These are phyloP conservation scores for Rhizoglyphus robini DNA, from an alignment of 1,140 invertebrate species.

Conservation along the genomic window DNA sequence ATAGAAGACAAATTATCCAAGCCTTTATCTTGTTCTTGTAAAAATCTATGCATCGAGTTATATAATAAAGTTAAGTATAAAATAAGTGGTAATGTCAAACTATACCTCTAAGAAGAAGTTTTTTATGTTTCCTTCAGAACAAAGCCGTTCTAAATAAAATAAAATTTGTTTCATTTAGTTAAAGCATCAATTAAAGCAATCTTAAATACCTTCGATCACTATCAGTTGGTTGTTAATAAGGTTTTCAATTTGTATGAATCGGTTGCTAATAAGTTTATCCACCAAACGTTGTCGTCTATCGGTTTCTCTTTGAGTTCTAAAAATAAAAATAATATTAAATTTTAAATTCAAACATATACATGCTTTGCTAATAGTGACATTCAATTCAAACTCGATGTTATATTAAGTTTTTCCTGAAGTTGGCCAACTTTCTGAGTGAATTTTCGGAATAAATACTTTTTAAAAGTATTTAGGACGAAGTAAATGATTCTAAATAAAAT, in stretches of 20 bases:
- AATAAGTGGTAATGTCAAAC: too few species aligned
- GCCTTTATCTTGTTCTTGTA: constrained; percentile 37
- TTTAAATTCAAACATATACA: background rate
- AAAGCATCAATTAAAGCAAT: constrained; percentile 15
- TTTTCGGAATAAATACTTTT: constrained; percentile 11
- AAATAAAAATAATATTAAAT: background rate
- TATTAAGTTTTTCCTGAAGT: constrained; percentile 8
- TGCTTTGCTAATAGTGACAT: background rate
- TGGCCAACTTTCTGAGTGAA: background rate
- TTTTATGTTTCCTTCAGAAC: background rate
- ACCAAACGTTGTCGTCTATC: constrained; percentile 34
- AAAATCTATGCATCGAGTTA: background rate
- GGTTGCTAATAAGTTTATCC: constrained; percentile 32
- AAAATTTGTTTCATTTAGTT: background rate
- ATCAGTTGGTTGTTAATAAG: constrained; percentile 24
- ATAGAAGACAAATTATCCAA: constrained; percentile 33
- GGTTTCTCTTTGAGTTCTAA: constrained; percentile 33
- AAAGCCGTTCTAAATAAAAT: background rate
- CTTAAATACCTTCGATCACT: constrained; percentile 26
- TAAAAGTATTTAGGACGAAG: too few species aligned
- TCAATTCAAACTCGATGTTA: background rate
- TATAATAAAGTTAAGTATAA: too few species aligned
- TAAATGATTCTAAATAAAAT: constrained; percentile 1
- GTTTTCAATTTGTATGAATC: constrained; percentile 33
- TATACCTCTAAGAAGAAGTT: background rate